These are phyloP conservation scores for Dipodomys spectabilis DNA, from an alignment of 2,113 vertebrate genomes.

Conservation along the genomic window DNA sequence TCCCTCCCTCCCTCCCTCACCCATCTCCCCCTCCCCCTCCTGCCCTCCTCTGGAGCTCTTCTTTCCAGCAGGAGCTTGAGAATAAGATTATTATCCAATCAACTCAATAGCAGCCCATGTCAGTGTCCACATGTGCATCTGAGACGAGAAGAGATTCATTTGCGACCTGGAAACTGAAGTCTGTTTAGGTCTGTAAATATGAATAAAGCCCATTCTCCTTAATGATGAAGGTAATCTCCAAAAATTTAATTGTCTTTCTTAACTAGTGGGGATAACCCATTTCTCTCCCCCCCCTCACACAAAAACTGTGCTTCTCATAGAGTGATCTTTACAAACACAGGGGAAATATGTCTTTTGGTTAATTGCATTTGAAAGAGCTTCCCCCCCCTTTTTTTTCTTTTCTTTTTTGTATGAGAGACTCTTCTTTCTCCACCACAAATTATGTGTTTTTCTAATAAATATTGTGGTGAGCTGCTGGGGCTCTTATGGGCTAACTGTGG, in stretches of 20 bases:
- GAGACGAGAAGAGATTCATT: slow-evolving; percentile 34
- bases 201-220: slow-evolving; percentile 75
- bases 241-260: slow-evolving; percentile 67
- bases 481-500: slow-evolving; percentile 65
- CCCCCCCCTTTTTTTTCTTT: slow-evolving; percentile 62
- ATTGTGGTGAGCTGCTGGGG: slow-evolving; percentile 81
- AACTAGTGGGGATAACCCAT: slow-evolving; percentile 37
- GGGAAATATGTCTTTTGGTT: slow-evolving; percentile 61
- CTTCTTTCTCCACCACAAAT: slow-evolving; percentile 66
- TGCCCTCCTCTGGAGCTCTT: neutral
- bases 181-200: slow-evolving; percentile 86
- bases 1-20: too few species aligned
- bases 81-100: slow-evolving; percentile 77
- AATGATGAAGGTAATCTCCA: slow-evolving; percentile 61
- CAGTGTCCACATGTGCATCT: slow-evolving; percentile 72
- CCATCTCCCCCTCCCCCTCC: neutral
- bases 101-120: slow-evolving; percentile 68
- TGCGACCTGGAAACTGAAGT: slow-evolving; percentile 83
- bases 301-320: slow-evolving; percentile 51
- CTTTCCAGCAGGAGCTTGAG: slow-evolving; percentile 68
- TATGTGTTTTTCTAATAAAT: slow-evolving; percentile 79
- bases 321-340: slow-evolving; percentile 57
- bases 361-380: slow-evolving; percentile 81
- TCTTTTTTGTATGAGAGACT: slow-evolving; percentile 46
- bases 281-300: neutral